phyloP scores from a whole-genome alignment of 2,888 invertebrate genomes.

The Sphinx pinastri region DNA sequence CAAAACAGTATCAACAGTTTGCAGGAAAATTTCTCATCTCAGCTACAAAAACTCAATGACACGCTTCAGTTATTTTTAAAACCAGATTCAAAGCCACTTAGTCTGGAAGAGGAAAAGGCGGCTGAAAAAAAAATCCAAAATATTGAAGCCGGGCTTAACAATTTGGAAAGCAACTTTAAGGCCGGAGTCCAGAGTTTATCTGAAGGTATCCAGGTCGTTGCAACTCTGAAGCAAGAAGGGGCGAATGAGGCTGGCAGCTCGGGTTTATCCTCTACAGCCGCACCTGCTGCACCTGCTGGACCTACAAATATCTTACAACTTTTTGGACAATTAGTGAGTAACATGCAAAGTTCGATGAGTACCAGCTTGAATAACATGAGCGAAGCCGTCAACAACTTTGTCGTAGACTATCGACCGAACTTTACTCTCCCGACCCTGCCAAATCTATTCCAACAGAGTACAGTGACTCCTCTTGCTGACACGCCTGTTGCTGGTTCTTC shows the following conservation, averaged over 20 bases:
- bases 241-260: conserved; percentile 35
- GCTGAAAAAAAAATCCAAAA: conserved; percentile 45
- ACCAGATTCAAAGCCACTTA: conserved; percentile 39
- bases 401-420: conserved; percentile 29
- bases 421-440: neutral
- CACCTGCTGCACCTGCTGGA: conserved; percentile 27
- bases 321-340: neutral
- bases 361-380: conserved; percentile 42
- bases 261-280: conserved; percentile 15
- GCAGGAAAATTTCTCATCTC: conserved; percentile 54
- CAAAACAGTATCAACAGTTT: conserved; percentile 59
- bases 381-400: conserved; percentile 32
- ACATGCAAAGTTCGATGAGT: conserved; percentile 41
- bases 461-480: neutral
- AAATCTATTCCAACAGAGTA: conserved; percentile 19
- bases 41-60: conserved; percentile 62
- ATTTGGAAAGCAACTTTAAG: conserved; percentile 62
- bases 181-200: conserved; percentile 57
- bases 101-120: conserved; percentile 38
- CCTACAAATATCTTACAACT: neutral
- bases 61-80: conserved; percentile 56
- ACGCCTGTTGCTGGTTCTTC: conserved; percentile 3
- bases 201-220: conserved; percentile 58
- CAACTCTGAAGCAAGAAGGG: conserved; percentile 54
- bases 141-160: conserved; percentile 49